Evolutionary conservation across 2,113 vertebrate genomes (phyloP).

Genomic region (Piaya cayana): DNA sequence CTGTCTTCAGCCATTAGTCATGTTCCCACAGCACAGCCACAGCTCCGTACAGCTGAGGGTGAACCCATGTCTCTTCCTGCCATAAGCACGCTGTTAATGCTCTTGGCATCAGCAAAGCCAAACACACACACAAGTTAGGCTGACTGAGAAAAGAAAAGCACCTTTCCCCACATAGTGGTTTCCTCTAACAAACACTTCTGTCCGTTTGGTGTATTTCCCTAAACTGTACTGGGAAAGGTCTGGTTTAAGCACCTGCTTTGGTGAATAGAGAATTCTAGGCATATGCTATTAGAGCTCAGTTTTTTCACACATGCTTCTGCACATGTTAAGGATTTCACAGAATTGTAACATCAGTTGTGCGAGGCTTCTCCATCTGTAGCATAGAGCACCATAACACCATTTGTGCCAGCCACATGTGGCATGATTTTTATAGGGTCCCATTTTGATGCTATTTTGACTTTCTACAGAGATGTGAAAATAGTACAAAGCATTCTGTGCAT

Average conservation of each 20-base stretch:
- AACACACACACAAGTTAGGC: not conserved
- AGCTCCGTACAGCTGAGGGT: not conserved
- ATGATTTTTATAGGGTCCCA: not conserved
- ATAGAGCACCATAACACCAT: rapidly evolving
- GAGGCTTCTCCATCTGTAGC: not conserved
- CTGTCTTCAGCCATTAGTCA: not conserved
- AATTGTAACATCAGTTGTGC: rapidly evolving
- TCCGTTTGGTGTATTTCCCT: not conserved
- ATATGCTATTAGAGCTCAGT: not conserved
- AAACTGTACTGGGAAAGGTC: not conserved
- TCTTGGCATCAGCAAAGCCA: not conserved
- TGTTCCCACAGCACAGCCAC: not conserved
- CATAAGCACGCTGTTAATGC: not conserved
- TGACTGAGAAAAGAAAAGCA: not conserved
- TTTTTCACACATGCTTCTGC: not conserved
- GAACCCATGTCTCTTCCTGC: not conserved
- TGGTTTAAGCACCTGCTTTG: not conserved
- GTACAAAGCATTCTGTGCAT: not conserved
- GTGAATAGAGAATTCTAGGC: not conserved
- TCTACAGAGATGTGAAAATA: not conserved
- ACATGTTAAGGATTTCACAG: not conserved
- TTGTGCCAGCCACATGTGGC: not conserved
- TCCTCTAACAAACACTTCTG: not conserved
- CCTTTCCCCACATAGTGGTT: not conserved
- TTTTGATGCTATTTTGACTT: not conserved